Evolutionary conservation across 2,113 vertebrate genomes (phyloP).

Genomic region (Strix uralensis): DNA sequence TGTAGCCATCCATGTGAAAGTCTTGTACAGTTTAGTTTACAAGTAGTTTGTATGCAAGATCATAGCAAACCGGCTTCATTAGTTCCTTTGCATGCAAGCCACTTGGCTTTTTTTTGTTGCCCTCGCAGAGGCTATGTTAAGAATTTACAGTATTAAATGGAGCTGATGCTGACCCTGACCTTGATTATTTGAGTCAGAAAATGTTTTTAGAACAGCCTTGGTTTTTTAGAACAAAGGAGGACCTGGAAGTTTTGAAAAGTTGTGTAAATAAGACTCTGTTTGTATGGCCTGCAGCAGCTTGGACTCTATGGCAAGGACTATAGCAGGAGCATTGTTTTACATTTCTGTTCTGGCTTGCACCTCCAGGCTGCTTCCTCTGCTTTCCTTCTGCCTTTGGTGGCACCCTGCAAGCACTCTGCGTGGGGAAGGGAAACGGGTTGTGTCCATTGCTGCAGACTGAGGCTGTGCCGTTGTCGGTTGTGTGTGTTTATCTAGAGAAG

Average conservation of each 20-base stretch:
- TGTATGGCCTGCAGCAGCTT: neutral
- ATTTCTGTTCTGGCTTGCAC: neutral
- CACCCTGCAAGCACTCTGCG: neutral
- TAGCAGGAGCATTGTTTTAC: neutral
- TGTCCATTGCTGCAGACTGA: neutral
- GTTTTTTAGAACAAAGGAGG: neutral
- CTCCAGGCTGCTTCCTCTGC: neutral
- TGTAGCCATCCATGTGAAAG: neutral
- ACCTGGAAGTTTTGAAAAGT: slow-evolving; percentile 1
- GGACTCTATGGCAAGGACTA: neutral
- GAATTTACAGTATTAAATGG: neutral
- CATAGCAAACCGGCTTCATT: neutral
- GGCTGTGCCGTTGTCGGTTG: neutral
- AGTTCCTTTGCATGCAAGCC: neutral
- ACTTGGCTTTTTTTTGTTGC: neutral
- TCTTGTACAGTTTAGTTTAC: neutral
- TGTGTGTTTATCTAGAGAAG: neutral
- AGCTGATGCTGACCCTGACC: slow-evolving; percentile 10
- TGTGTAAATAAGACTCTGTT: neutral
- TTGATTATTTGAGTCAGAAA: slow-evolving; percentile 21
- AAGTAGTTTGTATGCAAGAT: neutral
- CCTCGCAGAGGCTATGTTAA: neutral
- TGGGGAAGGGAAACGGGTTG: neutral
- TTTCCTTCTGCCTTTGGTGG: neutral
- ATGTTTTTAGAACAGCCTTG: slow-evolving; percentile 26